A percentile compares a stretch with the other conserved stretches of the same genome.
Evolutionary conservation across 2,888 invertebrate species (phyloP).

Genomic region (Drosophila ezoana): DNA sequence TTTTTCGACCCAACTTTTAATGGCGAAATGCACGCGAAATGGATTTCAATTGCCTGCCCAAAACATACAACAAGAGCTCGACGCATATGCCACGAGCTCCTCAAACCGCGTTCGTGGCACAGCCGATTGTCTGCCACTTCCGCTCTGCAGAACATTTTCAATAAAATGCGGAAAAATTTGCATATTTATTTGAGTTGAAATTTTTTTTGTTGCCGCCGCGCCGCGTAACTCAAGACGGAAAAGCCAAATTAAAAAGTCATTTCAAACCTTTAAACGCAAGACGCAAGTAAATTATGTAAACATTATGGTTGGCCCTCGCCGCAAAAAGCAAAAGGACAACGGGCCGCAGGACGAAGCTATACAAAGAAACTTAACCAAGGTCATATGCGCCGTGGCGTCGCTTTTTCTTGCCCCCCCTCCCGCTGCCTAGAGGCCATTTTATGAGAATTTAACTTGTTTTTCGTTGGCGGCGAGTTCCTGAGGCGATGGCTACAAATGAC

Average conservation of each 20-base stretch:
- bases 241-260: conserved; percentile 79
- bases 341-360: conserved; percentile 13
- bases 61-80: conserved; percentile 33
- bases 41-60: conserved; percentile 19
- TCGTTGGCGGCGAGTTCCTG: conserved; percentile 16
- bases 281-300: conserved; percentile 79
- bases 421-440: conserved; percentile 57
- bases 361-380: conserved; percentile 58
- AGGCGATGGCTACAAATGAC: conserved; percentile 67
- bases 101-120: not conserved
- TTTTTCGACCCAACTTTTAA: not conserved
- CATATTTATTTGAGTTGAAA: conserved; percentile 73
- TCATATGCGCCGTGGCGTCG: conserved; percentile 51
- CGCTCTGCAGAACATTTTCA: conserved; percentile 62
- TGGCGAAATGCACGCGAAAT: conserved; percentile 20
- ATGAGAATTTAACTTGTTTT: conserved; percentile 61
- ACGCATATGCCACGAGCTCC: conserved; percentile 33
- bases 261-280: conserved; percentile 77
- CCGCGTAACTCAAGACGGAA: conserved; percentile 75
- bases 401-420: conserved; percentile 1
- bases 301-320: conserved; percentile 68
- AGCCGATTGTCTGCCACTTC: conserved; percentile 38
- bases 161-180: conserved; percentile 70
- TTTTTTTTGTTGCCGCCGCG: conserved; percentile 18
- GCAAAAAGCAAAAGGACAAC: conserved; percentile 36